Percentiles rank a stretch among this genome's conserved stretches.
phyloP scores from a whole-genome alignment of 2,888 invertebrate species.

The Lordiphosa fenestrarum region DNA sequence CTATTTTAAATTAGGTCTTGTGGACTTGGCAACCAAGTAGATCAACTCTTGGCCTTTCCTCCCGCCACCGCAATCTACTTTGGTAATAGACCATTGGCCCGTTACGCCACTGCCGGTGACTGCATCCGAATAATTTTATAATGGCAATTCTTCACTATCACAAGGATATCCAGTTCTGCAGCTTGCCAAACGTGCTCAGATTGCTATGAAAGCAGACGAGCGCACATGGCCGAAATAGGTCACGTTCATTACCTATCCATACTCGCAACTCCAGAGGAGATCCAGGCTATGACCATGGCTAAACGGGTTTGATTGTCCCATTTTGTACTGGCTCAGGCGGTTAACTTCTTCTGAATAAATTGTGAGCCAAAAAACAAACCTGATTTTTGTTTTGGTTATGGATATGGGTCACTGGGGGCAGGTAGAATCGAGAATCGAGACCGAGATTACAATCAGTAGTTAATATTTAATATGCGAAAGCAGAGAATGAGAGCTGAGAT shows the following conservation, averaged over 20 bases:
- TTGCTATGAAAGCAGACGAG: slow-evolving; percentile 52
- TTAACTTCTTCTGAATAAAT: slow-evolving; percentile 8
- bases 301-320: slow-evolving; percentile 54
- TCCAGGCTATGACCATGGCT: slow-evolving; percentile 30
- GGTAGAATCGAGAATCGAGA: too few relatives aligned
- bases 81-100: slow-evolving; percentile 10
- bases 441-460: too few relatives aligned
- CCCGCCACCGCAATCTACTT: too few relatives aligned
- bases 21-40: too few relatives aligned
- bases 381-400: slow-evolving; percentile 10
- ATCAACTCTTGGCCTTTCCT: too few relatives aligned
- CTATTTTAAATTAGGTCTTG: too few relatives aligned
- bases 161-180: slow-evolving; percentile 56
- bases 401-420: too few relatives aligned
- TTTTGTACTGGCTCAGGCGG: slow-evolving; percentile 24
- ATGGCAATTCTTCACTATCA: slow-evolving; percentile 13
- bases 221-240: slow-evolving; percentile 35
- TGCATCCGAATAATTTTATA: slow-evolving; percentile 6
- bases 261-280: slow-evolving; percentile 8
- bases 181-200: slow-evolving; percentile 43
- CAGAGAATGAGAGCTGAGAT: too few relatives aligned
- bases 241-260: slow-evolving; percentile 43
- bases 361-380: slow-evolving; percentile 5
- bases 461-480: too few relatives aligned
- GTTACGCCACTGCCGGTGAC: slow-evolving; percentile 18